Evolutionary conservation across 2,888 invertebrate genomes (phyloP).

Genomic region (Pediacus dermestoides): DNA sequence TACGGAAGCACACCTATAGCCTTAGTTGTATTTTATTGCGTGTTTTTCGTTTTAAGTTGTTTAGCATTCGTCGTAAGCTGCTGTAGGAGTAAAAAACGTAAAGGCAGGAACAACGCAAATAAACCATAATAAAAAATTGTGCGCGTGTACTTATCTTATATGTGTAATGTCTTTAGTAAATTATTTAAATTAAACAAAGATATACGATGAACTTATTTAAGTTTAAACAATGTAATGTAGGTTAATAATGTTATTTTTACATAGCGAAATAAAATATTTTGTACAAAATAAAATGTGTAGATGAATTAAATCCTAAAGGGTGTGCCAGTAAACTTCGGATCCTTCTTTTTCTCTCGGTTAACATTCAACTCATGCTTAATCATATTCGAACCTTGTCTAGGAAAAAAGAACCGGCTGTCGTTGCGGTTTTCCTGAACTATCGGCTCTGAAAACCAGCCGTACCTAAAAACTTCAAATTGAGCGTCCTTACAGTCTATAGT

Average conservation of each 20-base stretch:
- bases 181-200: too few species aligned
- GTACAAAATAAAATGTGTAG: neutral
- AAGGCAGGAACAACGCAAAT: conserved; percentile 57
- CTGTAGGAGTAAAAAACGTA: conserved; percentile 48
- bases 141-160: too few species aligned
- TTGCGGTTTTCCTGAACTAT: neutral
- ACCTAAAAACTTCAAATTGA: neutral
- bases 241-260: neutral
- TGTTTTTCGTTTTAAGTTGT: conserved; percentile 60
- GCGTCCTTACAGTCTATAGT: neutral
- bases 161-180: too few species aligned
- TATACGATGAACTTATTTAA: conserved; percentile 3
- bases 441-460: conserved; percentile 2
- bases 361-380: conserved; percentile 1
- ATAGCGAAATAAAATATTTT: neutral
- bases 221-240: neutral
- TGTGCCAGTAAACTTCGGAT: conserved; percentile 3
- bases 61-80: conserved; percentile 60
- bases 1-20: conserved; percentile 58
- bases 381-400: neutral
- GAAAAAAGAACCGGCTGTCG: neutral
- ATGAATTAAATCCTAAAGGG: conserved; percentile 1
- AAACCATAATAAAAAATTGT: too few species aligned
- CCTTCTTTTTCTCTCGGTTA: neutral
- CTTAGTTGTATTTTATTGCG: conserved; percentile 59